Conservation (phyloP, 2,888 invertebrate species). For the Masnerella sp. region DNA sequence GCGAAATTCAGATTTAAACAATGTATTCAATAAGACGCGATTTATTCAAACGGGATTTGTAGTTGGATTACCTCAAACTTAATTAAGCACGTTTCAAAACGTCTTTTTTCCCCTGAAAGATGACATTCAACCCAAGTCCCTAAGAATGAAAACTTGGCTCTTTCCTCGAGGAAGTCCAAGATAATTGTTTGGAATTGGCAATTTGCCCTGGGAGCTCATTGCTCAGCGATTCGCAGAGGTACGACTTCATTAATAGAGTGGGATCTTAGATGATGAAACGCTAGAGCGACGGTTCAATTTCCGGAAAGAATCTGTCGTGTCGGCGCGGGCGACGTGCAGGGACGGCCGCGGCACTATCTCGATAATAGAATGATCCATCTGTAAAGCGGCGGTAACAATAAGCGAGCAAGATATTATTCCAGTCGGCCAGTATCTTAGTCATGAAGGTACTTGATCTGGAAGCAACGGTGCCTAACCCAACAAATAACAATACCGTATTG, state of each 20-base stretch:
- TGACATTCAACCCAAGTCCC: too few species aligned
- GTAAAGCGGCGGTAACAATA: slow-evolving; percentile 67
- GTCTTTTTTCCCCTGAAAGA: too few species aligned
- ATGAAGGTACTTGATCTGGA: slow-evolving; percentile 68
- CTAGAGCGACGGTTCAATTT: slow-evolving; percentile 40
- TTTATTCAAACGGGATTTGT: too few species aligned
- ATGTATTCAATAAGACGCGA: too few species aligned
- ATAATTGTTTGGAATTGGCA: too few species aligned
- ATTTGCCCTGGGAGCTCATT: background rate
- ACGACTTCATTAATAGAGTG: slow-evolving; percentile 33
- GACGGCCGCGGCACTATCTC: slow-evolving; percentile 61
- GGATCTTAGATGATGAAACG: slow-evolving; percentile 23
- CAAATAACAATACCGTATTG: slow-evolving; percentile 73
- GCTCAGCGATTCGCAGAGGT: slow-evolving; percentile 9
- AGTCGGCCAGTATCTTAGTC: slow-evolving; percentile 64
- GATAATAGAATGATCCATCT: slow-evolving; percentile 72
- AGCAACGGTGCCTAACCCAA: slow-evolving; percentile 68
- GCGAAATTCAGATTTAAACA: too few species aligned
- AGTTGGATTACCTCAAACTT: too few species aligned
- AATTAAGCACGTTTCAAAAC: too few species aligned
- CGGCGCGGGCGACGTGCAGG: slow-evolving; percentile 8
- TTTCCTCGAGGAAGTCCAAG: too few species aligned
- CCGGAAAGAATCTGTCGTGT: slow-evolving; percentile 51
- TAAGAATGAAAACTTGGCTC: too few species aligned
- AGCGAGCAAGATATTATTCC: slow-evolving; percentile 69